phyloP scores from a whole-genome alignment of 2,797 vertebrate species.

The Todus mexicanus region DNA sequence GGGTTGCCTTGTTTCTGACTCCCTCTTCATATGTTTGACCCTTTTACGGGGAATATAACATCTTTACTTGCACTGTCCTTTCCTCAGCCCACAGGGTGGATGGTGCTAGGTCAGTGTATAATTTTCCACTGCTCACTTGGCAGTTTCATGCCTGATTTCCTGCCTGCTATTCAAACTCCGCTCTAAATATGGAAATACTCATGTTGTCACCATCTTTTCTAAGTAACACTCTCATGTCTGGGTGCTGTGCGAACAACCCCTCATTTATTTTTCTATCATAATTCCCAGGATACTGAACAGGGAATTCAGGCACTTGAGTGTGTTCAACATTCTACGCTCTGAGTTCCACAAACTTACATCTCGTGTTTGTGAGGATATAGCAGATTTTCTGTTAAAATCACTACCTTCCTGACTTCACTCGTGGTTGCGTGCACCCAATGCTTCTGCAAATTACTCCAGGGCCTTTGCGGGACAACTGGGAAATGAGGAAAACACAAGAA shows the following conservation, averaged over 20 bases:
- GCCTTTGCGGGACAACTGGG: neutral
- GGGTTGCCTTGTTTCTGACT: neutral
- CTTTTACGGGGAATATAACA: neutral
- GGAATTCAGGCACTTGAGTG: neutral
- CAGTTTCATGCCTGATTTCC: conserved; percentile 22
- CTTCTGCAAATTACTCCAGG: neutral
- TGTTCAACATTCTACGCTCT: neutral
- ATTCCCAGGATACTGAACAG: neutral
- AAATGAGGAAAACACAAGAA: neutral
- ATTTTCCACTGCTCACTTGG: conserved; percentile 22
- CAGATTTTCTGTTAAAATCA: neutral
- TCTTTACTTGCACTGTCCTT: neutral
- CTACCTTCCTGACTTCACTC: neutral
- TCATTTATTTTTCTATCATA: neutral
- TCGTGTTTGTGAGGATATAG: neutral
- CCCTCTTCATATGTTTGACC: neutral
- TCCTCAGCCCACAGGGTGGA: neutral
- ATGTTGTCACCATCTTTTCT: neutral
- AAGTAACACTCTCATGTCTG: neutral
- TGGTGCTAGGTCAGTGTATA: neutral
- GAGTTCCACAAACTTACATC: neutral
- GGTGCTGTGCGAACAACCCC: neutral
- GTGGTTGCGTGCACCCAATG: rapidly evolving
- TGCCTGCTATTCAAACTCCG: neutral
- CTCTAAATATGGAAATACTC: conserved; percentile 27